These are phyloP conservation scores for Meiosimyza decipiens DNA, from an alignment of 2,888 invertebrate genomes.

Conservation along the genomic window DNA sequence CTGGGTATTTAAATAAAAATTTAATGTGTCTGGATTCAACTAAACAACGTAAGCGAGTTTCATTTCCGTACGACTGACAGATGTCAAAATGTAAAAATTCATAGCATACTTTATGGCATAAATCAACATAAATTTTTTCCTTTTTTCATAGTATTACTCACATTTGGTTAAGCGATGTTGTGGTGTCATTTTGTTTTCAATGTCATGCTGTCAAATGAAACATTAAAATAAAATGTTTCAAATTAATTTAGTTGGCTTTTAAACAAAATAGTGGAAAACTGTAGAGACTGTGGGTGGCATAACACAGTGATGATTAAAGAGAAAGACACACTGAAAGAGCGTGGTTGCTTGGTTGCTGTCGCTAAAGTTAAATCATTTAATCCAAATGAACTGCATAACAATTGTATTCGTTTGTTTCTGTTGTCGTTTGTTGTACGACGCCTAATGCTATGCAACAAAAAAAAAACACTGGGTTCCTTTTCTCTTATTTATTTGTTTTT, in stretches of 20 bases:
- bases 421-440: not conserved
- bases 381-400: conserved; percentile 15
- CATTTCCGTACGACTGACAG: too few species aligned
- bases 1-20: too few species aligned
- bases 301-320: not conserved
- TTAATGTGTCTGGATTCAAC: too few species aligned
- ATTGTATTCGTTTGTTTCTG: not conserved
- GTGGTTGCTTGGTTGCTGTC: too few species aligned
- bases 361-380: conserved; percentile 8
- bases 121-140: too few species aligned
- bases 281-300: not conserved
- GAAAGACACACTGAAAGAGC: not conserved
- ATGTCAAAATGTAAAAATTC: too few species aligned
- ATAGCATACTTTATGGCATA: too few species aligned
- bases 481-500: not conserved
- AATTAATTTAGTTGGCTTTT: conserved; percentile 4
- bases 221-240: conserved; percentile 9
- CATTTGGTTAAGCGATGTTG: too few species aligned
- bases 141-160: too few species aligned
- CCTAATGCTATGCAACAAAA: conserved; percentile 17
- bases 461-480: not conserved
- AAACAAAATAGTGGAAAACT: not conserved
- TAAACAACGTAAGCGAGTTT: too few species aligned
- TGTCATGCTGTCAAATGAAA: not conserved
- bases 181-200: not conserved